These are phyloP conservation scores for Lysiphlebus fabarum DNA, from an alignment of 1,140 invertebrate species.

Conservation along the genomic window DNA sequence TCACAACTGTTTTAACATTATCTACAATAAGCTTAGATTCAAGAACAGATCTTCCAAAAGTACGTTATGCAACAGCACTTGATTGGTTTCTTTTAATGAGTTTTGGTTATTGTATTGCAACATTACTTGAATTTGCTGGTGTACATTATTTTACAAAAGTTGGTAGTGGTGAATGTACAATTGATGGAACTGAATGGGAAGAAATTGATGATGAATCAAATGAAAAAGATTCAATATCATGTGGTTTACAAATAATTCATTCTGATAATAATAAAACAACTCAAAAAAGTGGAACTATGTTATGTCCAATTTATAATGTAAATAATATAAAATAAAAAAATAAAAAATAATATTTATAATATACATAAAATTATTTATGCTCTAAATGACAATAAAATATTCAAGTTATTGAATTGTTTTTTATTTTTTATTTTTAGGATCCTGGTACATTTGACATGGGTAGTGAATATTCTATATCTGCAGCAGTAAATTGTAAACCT, in stretches of 20 bases:
- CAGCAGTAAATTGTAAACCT: constrained; percentile 47
- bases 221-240: constrained; percentile 36
- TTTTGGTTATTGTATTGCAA: constrained; percentile 91
- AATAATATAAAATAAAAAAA: no score
- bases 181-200: constrained; percentile 77
- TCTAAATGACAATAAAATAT: neutral
- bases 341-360: neutral
- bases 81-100: constrained; percentile 93
- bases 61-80: constrained; percentile 85
- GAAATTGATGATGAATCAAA: constrained; percentile 55
- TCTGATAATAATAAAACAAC: constrained; percentile 33
- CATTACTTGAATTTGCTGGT: constrained; percentile 86
- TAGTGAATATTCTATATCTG: constrained; percentile 38
- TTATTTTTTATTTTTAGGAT: constrained; percentile 44
- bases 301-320: constrained; percentile 27
- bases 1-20: constrained; percentile 87
- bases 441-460: constrained; percentile 44
- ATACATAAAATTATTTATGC: neutral
- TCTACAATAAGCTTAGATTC: constrained; percentile 90
- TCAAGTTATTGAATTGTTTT: constrained; percentile 5
- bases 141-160: constrained; percentile 94
- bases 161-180: constrained; percentile 75
- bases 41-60: constrained; percentile 85
- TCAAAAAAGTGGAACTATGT: constrained; percentile 29
- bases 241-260: constrained; percentile 39